Evolutionary conservation across 1,140 invertebrate species (phyloP).

Genomic region (Hetaerina americana): DNA sequence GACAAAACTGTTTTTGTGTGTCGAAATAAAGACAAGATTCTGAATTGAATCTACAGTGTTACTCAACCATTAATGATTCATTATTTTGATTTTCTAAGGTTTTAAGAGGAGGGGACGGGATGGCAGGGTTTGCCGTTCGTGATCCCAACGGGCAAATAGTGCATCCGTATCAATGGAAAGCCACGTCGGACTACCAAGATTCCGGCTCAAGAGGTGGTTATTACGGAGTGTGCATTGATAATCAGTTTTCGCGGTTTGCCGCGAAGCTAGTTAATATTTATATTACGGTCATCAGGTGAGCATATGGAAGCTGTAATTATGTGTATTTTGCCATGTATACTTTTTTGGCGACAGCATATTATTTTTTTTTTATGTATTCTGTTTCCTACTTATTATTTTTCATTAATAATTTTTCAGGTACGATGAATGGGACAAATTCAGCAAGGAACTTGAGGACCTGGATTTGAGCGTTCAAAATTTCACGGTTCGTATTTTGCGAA

Average conservation of each 20-base stretch:
- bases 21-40: not conserved
- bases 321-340: not conserved
- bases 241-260: constrained; percentile 85
- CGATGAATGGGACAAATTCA: constrained; percentile 86
- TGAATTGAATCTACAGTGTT: too few relatives aligned
- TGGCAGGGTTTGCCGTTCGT: constrained; percentile 80
- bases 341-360: not conserved
- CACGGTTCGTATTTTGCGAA: constrained; percentile 44
- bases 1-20: constrained; percentile 4
- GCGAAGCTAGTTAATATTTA: constrained; percentile 88
- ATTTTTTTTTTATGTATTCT: not conserved
- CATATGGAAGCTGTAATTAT: not conserved
- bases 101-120: constrained; percentile 78
- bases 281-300: constrained; percentile 72
- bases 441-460: constrained; percentile 75
- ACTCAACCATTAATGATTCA: too few relatives aligned
- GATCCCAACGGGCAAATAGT: constrained; percentile 72
- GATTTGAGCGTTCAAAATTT: constrained; percentile 83
- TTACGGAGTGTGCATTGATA: constrained; percentile 90
- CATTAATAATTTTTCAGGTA: constrained; percentile 37
- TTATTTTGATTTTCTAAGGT: constrained; percentile 36
- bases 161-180: constrained; percentile 78
- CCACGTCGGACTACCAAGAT: constrained; percentile 77
- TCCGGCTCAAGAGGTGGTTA: constrained; percentile 63
- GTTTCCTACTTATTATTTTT: not conserved